Percentiles rank a stretch among this genome's conserved stretches.
These are phyloP conservation scores for Ochotona princeps DNA, from an alignment of 2,113 vertebrate genomes.

Conservation along the genomic window DNA sequence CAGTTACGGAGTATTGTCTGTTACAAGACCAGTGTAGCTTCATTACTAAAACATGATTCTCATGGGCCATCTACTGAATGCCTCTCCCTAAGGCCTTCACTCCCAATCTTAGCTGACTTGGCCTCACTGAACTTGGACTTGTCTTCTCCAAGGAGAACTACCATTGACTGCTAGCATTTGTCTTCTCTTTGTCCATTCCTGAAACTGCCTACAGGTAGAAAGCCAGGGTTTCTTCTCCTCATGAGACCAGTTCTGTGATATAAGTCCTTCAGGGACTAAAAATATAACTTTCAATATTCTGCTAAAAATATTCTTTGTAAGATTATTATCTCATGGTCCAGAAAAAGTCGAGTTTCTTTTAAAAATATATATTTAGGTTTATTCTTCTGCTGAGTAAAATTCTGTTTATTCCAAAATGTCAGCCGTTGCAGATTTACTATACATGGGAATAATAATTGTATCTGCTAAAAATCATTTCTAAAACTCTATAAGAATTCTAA, in stretches of 20 bases:
- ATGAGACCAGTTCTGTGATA: neutral
- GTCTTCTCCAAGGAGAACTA: neutral
- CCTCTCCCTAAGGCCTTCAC: neutral
- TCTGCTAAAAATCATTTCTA: slow-evolving; percentile 34
- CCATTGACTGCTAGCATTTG: neutral
- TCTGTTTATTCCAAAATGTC: slow-evolving; percentile 50
- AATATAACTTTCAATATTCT: neutral
- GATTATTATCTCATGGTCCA: neutral
- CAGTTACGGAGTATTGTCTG: neutral
- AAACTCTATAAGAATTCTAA: slow-evolving; percentile 50
- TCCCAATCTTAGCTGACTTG: neutral
- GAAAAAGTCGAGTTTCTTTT: neutral
- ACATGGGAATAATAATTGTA: slow-evolving; percentile 44
- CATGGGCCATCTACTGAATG: neutral
- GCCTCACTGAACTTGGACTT: neutral
- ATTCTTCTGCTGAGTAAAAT: slow-evolving; percentile 56
- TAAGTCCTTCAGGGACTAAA: neutral
- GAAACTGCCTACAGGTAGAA: neutral
- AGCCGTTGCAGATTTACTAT: slow-evolving; percentile 19
- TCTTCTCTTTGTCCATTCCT: neutral
- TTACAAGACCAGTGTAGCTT: neutral
- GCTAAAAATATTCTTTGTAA: neutral
- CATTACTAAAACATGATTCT: neutral
- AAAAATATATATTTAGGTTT: neutral
- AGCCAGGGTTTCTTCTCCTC: neutral